Conservation (phyloP, 2,888 invertebrate genomes). For the Barypeithes pellucidus region DNA sequence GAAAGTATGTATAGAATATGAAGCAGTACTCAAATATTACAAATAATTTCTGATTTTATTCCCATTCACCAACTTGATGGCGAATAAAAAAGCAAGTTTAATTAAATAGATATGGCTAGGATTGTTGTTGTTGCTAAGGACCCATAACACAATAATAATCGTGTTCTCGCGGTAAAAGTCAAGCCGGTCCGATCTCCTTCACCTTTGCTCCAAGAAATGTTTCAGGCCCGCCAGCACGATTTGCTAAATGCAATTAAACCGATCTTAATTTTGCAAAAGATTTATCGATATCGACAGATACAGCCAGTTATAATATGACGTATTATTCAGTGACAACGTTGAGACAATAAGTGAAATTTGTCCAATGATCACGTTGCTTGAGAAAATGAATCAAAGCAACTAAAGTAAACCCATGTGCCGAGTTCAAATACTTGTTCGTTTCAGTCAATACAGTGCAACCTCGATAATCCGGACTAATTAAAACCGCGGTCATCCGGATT, state of each 20-base stretch:
- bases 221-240: conserved; percentile 22
- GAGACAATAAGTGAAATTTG: too few species aligned
- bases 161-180: conserved; percentile 30
- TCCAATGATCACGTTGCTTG: too few species aligned
- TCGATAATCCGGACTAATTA: too few species aligned
- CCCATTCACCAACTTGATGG: background rate
- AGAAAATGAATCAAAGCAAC: too few species aligned
- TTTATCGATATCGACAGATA: background rate
- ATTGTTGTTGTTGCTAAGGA: conserved; percentile 29
- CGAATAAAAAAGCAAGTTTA: background rate
- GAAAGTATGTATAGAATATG: too few species aligned
- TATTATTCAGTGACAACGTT: too few species aligned
- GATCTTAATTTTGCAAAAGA: conserved; percentile 12
- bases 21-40: too few species aligned
- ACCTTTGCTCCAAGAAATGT: conserved; percentile 33
- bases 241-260: conserved; percentile 12
- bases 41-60: background rate
- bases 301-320: too few species aligned
- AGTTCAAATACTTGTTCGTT: too few species aligned
- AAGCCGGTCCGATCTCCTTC: conserved; percentile 25
- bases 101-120: background rate
- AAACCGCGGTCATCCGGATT: too few species aligned
- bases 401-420: too few species aligned
- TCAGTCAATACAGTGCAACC: too few species aligned
- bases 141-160: conserved; percentile 20